Conservation (phyloP, 2,888 invertebrate genomes). For the Kuschelorhynchus macadamiae region DNA sequence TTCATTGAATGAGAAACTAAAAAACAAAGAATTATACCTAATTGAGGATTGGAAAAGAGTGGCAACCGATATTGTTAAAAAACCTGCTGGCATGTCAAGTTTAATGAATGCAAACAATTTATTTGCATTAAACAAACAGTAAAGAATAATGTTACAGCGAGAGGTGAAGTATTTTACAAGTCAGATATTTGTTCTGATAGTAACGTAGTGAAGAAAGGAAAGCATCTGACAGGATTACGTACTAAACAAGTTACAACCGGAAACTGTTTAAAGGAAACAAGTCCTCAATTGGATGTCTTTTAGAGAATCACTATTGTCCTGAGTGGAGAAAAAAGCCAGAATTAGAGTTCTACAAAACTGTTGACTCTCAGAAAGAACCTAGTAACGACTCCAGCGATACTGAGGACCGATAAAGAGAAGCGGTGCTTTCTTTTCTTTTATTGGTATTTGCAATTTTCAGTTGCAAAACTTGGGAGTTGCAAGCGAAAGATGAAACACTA, state of each 20-base stretch:
- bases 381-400: too few relatives aligned
- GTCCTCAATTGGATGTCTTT: conserved; percentile 17
- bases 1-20: conserved; percentile 7
- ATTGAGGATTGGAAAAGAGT: neutral
- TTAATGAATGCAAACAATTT: conserved; percentile 4
- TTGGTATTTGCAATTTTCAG: too few relatives aligned
- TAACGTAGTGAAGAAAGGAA: neutral
- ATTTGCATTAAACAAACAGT: neutral
- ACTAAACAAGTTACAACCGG: neutral
- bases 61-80: too few relatives aligned
- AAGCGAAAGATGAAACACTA: too few relatives aligned
- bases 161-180: conserved; percentile 4
- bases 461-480: too few relatives aligned
- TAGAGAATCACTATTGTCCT: conserved; percentile 22
- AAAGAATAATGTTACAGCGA: neutral
- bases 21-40: neutral
- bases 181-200: neutral
- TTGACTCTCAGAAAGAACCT: neutral
- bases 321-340: conserved; percentile 21
- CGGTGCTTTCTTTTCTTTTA: too few relatives aligned
- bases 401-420: too few relatives aligned
- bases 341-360: conserved; percentile 21
- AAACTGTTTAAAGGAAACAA: conserved; percentile 17
- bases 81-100: conserved; percentile 3
- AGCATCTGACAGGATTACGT: neutral